Base-by-base conservation (phyloP, 1,140 invertebrate species). In the Branchinecta lindahli region DNA sequence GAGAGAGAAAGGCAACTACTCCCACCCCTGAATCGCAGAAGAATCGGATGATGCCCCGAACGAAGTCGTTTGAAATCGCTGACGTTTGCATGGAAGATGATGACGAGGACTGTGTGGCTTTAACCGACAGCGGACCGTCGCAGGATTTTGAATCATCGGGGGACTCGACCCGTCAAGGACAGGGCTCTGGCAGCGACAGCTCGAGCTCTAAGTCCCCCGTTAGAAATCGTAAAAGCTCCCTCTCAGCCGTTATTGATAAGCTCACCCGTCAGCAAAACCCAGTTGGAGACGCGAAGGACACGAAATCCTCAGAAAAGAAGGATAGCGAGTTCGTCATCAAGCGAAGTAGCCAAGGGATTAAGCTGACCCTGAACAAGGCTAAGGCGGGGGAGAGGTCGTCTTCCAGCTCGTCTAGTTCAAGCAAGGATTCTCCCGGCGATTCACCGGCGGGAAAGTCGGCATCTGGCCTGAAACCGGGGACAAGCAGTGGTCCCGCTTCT, bases 281-380 rank as follows among this genome's bases (percentile, higher is more conserved):
- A 18, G 46, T 33, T 10, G 68, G 69, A 18, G 66, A 70, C 8
- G 67, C 52, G 47, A 73, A 74, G 8, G 69, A 66, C 44, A 73
- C 75, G 66, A 72, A 72, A 68, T 69, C 70, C 12, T 68, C 61
- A 10, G 73, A 73, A 44, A 90, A 90, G 79, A 88, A 87, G 75
- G 79, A 82, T 3, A 85, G 85, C 0, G 90, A 92, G 74, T 94
- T 92, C 74, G 91, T 90, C 85, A 87, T 91, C 0, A 91, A 91
- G 75, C 12, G 52, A 20, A 90, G 88, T 73, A 87, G 85, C 1
- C 72, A 74, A 66, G 90, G 90, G 0, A 89, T 93, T 78, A 94
- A 92, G 77, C 84, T 94, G 10, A 94, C 90, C 0, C 91, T 93
- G 8, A 93, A 92, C 75, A 93, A 92, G 81, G 90, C 89, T 0